Conservation (phyloP, 2,797 vertebrate species). For the Arrhamphus sclerolepis region DNA sequence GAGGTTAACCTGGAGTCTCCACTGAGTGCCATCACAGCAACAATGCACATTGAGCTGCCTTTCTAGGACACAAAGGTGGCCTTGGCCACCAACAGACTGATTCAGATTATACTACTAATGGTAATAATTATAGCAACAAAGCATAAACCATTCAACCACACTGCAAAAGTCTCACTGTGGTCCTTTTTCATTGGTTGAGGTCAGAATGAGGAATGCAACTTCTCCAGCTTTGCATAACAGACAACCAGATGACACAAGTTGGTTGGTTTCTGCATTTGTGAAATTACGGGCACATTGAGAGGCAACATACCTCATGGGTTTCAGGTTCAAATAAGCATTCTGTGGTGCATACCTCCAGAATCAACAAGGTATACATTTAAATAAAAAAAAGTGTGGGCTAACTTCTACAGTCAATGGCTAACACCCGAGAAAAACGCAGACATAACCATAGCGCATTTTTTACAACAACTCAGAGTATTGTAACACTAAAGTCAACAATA, state of each 20-base stretch:
- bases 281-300: background rate
- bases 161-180: background rate
- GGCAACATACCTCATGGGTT: constrained; percentile 58
- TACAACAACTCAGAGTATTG: no score
- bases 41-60: background rate
- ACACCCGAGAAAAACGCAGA: constrained; percentile 42
- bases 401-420: no score
- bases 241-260: background rate
- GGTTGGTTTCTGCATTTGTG: background rate
- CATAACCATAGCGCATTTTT: background rate
- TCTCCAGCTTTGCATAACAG: constrained; percentile 19
- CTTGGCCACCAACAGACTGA: no score
- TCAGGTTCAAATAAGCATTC: constrained; percentile 67
- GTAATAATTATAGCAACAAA: background rate
- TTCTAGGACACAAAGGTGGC: background rate
- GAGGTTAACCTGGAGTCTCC: background rate
- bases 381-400: constrained; percentile 15
- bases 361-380: constrained; percentile 20
- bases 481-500: background rate
- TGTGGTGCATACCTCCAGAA: constrained; percentile 35
- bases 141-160: background rate
- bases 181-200: background rate
- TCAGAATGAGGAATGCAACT: constrained; percentile 38
- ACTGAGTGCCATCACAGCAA: background rate
- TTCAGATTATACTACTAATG: no score